Percentiles rank a stretch among this genome's conserved stretches.
Conservation (phyloP, 2,888 invertebrate species). For the Drosophila rubida region DNA sequence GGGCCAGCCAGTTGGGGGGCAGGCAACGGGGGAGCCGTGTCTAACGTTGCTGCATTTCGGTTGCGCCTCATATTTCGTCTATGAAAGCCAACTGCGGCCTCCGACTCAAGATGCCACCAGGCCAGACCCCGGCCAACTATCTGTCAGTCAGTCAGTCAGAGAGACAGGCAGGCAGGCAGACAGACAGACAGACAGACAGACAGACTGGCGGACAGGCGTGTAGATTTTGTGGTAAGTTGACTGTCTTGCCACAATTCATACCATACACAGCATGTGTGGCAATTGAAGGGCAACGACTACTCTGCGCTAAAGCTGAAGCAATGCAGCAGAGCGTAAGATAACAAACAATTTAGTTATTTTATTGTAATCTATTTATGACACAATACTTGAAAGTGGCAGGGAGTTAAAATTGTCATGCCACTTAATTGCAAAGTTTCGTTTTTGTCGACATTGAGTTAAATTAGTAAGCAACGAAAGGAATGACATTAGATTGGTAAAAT, state of each 20-base stretch:
- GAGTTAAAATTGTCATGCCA: too few relatives aligned
- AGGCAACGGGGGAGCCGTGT: slow-evolving; percentile 44
- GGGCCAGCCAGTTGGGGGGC: slow-evolving; percentile 2
- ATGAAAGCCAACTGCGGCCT: slow-evolving; percentile 59
- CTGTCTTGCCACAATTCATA: slow-evolving; percentile 20
- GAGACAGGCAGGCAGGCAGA: not conserved
- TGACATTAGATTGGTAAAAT: too few relatives aligned
- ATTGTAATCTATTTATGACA: too few relatives aligned
- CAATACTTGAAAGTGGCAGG: too few relatives aligned
- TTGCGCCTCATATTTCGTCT: slow-evolving; percentile 78
- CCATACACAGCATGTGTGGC: not conserved
- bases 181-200: slow-evolving; percentile 5
- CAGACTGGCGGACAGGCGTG: slow-evolving; percentile 5
- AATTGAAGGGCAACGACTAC: slow-evolving; percentile 21
- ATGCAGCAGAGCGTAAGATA: slow-evolving; percentile 17
- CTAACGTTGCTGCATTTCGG: slow-evolving; percentile 64
- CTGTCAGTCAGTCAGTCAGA: slow-evolving; percentile 10
- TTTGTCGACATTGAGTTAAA: too few relatives aligned
- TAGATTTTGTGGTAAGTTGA: slow-evolving; percentile 29
- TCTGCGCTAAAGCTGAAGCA: not conserved
- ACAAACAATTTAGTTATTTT: slow-evolving; percentile 18
- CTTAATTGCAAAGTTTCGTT: too few relatives aligned
- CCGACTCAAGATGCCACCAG: slow-evolving; percentile 65
- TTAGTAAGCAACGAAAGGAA: too few relatives aligned
- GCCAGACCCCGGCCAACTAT: slow-evolving; percentile 6